Evolutionary conservation across 2,888 invertebrate species (phyloP).

Genomic region (Chromoteleia sp.): DNA sequence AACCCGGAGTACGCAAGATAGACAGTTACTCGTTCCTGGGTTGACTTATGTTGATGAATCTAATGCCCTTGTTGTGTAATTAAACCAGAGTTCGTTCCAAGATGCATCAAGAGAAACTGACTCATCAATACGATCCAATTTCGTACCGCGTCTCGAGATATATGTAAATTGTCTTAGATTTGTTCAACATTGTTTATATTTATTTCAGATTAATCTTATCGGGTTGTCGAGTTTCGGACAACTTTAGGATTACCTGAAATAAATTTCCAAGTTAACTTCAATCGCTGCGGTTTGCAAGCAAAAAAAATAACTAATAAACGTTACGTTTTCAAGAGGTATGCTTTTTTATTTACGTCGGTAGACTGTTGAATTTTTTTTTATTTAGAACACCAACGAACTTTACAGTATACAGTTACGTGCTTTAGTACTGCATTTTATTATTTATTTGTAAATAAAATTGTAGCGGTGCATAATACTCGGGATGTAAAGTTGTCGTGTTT

Average conservation of each 20-base stretch:
- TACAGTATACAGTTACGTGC: not conserved
- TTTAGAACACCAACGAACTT: not conserved
- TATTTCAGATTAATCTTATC: constrained; percentile 31
- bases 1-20: constrained; percentile 25
- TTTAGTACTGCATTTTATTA: not conserved
- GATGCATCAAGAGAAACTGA: constrained; percentile 31
- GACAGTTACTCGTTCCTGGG: constrained; percentile 46
- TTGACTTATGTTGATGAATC: constrained; percentile 64
- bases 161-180: constrained; percentile 49
- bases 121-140: constrained; percentile 59
- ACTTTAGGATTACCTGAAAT: constrained; percentile 24
- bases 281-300: not conserved
- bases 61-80: constrained; percentile 61
- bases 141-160: constrained; percentile 23
- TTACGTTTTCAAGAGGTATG: not conserved
- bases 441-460: constrained; percentile 6
- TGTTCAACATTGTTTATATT: constrained; percentile 37
- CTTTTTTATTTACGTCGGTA: not conserved
- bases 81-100: constrained; percentile 42
- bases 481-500: too few species aligned
- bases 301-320: not conserved
- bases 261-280: constrained; percentile 5
- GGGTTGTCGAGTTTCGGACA: constrained; percentile 4
- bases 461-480: too few species aligned
- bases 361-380: not conserved